Evolutionary conservation across 2,113 vertebrate species (phyloP), one percentile per base, ranked within the genome.

Genomic region (Cinclus mexicanus): DNA sequence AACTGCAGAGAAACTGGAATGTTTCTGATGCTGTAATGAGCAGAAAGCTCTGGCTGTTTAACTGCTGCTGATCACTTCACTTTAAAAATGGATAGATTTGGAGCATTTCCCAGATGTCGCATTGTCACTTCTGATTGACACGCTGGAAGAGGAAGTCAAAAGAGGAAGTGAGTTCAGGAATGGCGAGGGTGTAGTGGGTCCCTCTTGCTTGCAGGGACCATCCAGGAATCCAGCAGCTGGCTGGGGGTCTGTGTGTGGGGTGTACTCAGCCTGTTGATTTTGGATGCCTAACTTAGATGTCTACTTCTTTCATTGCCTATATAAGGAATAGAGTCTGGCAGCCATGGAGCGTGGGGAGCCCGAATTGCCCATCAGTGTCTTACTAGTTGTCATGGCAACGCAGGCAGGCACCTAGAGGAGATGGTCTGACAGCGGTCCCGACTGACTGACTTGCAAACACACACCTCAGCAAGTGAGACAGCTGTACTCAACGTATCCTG

Each of bases 51-150:
- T 88, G 64, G 10, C 49, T 91, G 74, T 79, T 91, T 83, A 82
- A 75, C 49, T 93, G 68, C 37, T 9, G 4, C 71, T 52, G 79
- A 96, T 18, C 22, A 49, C 49, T 90, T 93, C 59, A 71, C 64
- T 83, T 93, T 21, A 78, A 80, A 96, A 94, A 83, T 33, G 12
- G 47, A 68, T 21, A 64, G 25, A 84, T 87, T 90, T 97, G 94
- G 93, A 93, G 16, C 44, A 6, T 75, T 90, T 95, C 94, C 92
- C 89, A 84, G 71, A 88, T 97, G 94, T 70, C 35, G 0, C 56
- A 39, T 64, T 96, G 94, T 95, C 96, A 96, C 76, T 94, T 94
- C 80, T 96, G 94, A 96, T 89, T 96, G 95, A 92, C 95, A 94
- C 9, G 7, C 82, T 96, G 83, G 93, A 96, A 96, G 88, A 95